Conservation (phyloP, 2,888 invertebrate genomes). For the Agapetus fuscipes region DNA sequence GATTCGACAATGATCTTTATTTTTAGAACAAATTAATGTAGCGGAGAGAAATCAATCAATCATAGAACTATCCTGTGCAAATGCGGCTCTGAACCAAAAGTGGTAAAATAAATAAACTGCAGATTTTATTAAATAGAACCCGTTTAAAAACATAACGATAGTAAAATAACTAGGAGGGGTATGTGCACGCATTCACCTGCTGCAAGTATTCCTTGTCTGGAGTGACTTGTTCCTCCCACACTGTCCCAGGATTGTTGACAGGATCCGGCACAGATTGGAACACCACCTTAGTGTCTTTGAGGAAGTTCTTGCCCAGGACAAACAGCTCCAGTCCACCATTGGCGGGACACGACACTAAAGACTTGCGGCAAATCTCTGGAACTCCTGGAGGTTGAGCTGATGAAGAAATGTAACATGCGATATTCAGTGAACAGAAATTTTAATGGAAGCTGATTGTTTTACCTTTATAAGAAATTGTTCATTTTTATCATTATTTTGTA, state of each 20-base stretch:
- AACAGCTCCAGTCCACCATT: slow-evolving; percentile 77
- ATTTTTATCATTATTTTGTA: too few relatives aligned
- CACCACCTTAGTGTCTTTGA: slow-evolving; percentile 79
- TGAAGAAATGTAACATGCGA: slow-evolving; percentile 16
- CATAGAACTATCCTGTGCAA: not conserved
- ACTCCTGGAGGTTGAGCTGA: slow-evolving; percentile 88
- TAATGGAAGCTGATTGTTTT: too few relatives aligned
- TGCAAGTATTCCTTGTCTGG: slow-evolving; percentile 86
- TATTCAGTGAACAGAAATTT: too few relatives aligned
- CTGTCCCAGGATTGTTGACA: slow-evolving; percentile 17
- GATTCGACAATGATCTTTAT: too few relatives aligned
- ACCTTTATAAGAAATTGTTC: too few relatives aligned
- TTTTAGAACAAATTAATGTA: too few relatives aligned
- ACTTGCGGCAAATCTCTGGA: slow-evolving; percentile 87
- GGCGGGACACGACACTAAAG: slow-evolving; percentile 68
- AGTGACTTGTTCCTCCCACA: slow-evolving; percentile 72
- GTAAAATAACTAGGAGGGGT: slow-evolving; percentile 1
- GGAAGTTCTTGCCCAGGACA: slow-evolving; percentile 84
- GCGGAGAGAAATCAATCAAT: not conserved
- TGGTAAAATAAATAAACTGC: too few relatives aligned
- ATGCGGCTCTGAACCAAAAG: too few relatives aligned
- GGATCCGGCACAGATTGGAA: slow-evolving; percentile 46
- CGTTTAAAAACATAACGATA: too few relatives aligned
- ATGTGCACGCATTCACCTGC: too few relatives aligned
- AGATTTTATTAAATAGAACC: too few relatives aligned